Evolutionary conservation across 2,113 vertebrate species (phyloP), one percentile per base, ranked within the genome.

Genomic region (Taxidea taxus): DNA sequence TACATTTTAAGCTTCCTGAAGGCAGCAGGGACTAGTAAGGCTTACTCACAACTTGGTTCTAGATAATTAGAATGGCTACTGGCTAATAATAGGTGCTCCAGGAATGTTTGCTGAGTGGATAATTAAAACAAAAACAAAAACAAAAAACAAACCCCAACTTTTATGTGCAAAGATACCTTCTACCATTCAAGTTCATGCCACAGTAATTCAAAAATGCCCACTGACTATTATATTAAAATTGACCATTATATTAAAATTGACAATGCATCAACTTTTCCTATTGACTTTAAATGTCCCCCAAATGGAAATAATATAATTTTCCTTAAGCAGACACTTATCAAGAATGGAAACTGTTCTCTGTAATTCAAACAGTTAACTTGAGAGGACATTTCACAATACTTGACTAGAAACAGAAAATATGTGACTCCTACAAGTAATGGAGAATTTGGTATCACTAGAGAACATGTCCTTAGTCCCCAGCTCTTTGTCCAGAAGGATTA

Each of bases 401-500:
- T 97, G 95, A 97, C 72, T 96, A 83, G 54, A 96, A 47, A 93
- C 42, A 88, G 85, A 66, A 92, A 95, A 97, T 98, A 96, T 90
- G 91, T 34, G 0, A 96, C 98, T 98, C 98, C 98, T 98, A 95
- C 95, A 98, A 98, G 98, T 98, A 98, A 98, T 83, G 97, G 98
- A 98, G 98, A 98, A 97, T 97, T 98, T 98, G 97, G 96, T 98
- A 94, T 98, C 97, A 97, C 96, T 88, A 90, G 96, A 98, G 98
- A 97, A 97, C 98, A 98, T 97, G 96, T 98, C 98, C 98, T 97
- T 47, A 94, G 97, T 97, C 97, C 85, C 98, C 98, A 98, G 98
- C 98, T 97, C 94, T 97, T 91, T 97, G 98, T 98, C 98, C 98
- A 9, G 98, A 98, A 99, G 98, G 98, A 99, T 99, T 98, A 99